phyloP scores from a whole-genome alignment of 1,140 invertebrate genomes.

The Nephila pilipes region DNA sequence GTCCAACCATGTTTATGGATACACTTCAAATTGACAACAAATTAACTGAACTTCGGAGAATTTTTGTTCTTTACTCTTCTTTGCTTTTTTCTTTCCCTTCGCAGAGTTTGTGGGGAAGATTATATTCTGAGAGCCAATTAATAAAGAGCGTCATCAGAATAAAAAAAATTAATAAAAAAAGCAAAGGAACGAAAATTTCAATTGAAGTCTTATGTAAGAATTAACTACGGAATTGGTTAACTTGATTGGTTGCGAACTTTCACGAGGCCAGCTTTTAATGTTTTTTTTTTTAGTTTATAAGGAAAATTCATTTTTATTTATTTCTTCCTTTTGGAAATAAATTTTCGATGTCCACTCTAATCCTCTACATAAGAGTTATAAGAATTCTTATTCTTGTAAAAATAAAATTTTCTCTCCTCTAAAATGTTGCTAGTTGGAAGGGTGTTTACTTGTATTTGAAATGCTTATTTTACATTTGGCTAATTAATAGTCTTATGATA shows the following conservation, averaged over 20 bases:
- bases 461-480: too few species aligned
- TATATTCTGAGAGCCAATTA: conserved; percentile 22
- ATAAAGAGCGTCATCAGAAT: neutral
- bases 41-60: neutral
- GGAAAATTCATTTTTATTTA: neutral
- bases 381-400: neutral
- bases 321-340: neutral
- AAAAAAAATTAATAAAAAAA: neutral
- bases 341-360: neutral
- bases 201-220: neutral
- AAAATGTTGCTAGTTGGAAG: neutral
- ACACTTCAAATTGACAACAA: conserved; percentile 2
- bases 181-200: neutral
- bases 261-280: neutral
- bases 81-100: neutral
- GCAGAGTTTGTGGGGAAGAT: neutral
- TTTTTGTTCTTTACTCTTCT: neutral
- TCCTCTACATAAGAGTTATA: neutral
- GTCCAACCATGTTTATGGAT: conserved; percentile 13
- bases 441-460: neutral
- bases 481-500: too few species aligned
- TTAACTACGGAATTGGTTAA: neutral
- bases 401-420: neutral
- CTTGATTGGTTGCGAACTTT: neutral
- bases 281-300: neutral